Evolutionary conservation across 2,888 invertebrate genomes (phyloP), one percentile per base, ranked within the genome.

Genomic region (Sabatieria punctata): DNA sequence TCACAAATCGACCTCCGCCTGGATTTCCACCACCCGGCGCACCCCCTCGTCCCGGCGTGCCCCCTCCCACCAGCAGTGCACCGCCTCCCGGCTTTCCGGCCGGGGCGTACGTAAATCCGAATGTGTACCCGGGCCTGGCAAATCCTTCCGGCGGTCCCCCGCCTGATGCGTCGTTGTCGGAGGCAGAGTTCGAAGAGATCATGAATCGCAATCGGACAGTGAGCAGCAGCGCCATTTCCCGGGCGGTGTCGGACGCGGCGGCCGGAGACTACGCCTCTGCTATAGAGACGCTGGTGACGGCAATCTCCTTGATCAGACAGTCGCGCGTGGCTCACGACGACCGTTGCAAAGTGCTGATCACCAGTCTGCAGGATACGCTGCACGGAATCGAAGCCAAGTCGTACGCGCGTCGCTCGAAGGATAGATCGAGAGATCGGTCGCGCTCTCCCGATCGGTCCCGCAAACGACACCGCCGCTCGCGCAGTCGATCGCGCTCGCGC

Each of bases 381-480:
- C 82, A 88, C 67, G 93, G 93, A 42, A 89, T 97, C 15, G 95
- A 97, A 72, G 83, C 85, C 33, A 97, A 97, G 71, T 89, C 89
- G 57, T 93, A 93, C 66, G 85, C 41, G 11, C 41, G 49, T 24
- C 30, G 30, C 30, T 8, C 30, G 8, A 30, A 30, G 30, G 30
- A 30, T 15, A 22, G 36, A 11, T 15, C 21, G 13, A 47, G 49
- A 2, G 35, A 30, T 19, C 45, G 48, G 4, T 43, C 42, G 4
- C 41, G 48, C 4, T 27, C 27, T 4, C 41, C 33, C 36, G 36
- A 35, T 2, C 43, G 45, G 23, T n/a, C 22, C 18, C 15, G 36
- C n/a, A 44, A 41, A 21, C 45, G 45, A 13, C 45, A 27, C n/a
- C 44, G 48, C 4, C 38, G 44, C n/a, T 19, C 42, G 22, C 46